Conservation (phyloP, 2,888 invertebrate genomes). For the Pseudococcus longispinus region DNA sequence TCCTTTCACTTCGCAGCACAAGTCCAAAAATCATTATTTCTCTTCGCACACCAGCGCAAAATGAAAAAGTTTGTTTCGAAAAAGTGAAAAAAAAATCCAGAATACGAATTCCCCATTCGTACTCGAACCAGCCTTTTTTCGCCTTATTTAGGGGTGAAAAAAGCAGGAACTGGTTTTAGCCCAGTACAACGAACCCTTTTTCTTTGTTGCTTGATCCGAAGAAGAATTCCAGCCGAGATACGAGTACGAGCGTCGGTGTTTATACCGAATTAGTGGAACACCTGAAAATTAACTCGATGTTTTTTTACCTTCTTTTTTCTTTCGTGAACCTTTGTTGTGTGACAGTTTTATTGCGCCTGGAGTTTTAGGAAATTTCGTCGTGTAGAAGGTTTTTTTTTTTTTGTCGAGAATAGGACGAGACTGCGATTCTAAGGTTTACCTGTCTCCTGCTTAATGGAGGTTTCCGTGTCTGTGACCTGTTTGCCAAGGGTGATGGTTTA, state of each 20-base stretch:
- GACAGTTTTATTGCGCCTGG: not conserved
- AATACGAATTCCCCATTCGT: no score
- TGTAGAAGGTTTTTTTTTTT: not conserved
- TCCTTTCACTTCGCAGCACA: not conserved
- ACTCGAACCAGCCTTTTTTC: not conserved
- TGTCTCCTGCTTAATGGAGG: not conserved
- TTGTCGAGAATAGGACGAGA: not conserved
- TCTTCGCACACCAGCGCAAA: not conserved
- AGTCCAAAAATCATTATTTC: conserved; percentile 16
- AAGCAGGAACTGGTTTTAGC: not conserved
- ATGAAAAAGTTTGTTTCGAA: not conserved
- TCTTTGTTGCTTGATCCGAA: not conserved
- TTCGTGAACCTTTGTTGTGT: not conserved
- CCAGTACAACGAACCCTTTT: not conserved
- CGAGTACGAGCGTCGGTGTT: conserved; percentile 1
- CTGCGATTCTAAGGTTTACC: not conserved
- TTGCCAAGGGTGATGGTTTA: conserved; percentile 4
- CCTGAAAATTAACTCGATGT: conserved; percentile 18
- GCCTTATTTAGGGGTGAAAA: not conserved
- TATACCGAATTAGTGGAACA: not conserved
- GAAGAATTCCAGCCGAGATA: not conserved
- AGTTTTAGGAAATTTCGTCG: not conserved
- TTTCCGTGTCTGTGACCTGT: conserved; percentile 4
- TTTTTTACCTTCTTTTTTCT: not conserved
- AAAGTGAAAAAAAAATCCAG: not conserved